Conservation (phyloP, 2,888 invertebrate species). For the Gasteruption jaculator region DNA sequence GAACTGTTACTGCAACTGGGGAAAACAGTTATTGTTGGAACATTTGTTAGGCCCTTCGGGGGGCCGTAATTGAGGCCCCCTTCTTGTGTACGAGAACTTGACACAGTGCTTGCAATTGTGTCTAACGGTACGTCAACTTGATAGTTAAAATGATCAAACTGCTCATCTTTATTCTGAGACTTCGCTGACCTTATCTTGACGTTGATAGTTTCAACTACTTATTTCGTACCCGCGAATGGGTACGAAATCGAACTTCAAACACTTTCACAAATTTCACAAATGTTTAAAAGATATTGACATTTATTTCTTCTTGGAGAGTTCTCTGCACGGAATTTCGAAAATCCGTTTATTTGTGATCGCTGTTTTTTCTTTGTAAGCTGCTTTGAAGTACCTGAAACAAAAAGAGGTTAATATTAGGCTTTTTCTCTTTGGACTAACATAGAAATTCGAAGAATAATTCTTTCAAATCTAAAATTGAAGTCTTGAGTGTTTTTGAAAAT, state of each 20-base stretch:
- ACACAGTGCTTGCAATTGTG: constrained; percentile 35
- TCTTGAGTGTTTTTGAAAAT: too few species aligned
- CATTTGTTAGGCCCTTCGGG: constrained; percentile 39
- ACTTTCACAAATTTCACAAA: constrained; percentile 6
- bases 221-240: constrained; percentile 39
- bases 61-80: constrained; percentile 42
- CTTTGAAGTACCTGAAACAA: constrained; percentile 40
- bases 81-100: constrained; percentile 33
- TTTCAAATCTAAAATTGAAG: too few species aligned
- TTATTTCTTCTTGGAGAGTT: too few species aligned
- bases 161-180: constrained; percentile 41
- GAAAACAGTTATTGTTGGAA: too few species aligned
- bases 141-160: too few species aligned
- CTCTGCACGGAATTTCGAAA: too few species aligned
- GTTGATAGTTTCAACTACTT: constrained; percentile 33
- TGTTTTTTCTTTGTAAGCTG: too few species aligned
- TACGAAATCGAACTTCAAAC: constrained; percentile 26
- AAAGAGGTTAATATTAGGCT: constrained; percentile 6
- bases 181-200: constrained; percentile 44
- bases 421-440: too few species aligned
- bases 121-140: too few species aligned
- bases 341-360: background rate
- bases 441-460: too few species aligned
- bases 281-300: too few species aligned
- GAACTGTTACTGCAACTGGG: too few species aligned